Evolutionary conservation across 2,797 vertebrate genomes (phyloP).

Genomic region (Phyllotis vaccarum): DNA sequence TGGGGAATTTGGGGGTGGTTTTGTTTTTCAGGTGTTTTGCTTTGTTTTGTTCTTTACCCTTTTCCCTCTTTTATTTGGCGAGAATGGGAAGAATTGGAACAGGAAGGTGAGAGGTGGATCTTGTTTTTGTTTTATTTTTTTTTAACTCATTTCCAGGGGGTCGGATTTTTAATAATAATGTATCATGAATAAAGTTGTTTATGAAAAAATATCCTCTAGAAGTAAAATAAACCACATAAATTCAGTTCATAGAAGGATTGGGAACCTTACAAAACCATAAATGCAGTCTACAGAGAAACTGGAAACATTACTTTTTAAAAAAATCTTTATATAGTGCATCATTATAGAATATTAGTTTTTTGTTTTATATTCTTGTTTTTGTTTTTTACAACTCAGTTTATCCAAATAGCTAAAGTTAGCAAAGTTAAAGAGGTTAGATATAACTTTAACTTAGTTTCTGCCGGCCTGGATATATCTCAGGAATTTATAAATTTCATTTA

Average conservation of each 20-base stretch:
- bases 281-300: neutral
- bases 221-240: neutral
- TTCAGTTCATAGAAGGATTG: neutral
- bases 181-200: slow-evolving; percentile 87
- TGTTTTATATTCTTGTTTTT: neutral
- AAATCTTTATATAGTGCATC: neutral
- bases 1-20: slow-evolving; percentile 71
- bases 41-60: slow-evolving; percentile 85
- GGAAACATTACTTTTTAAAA: neutral
- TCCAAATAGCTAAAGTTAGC: neutral
- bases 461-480: neutral
- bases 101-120: slow-evolving; percentile 84
- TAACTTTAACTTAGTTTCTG: neutral
- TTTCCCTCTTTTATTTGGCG: slow-evolving; percentile 89
- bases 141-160: slow-evolving; percentile 83
- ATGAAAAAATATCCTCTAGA: slow-evolving; percentile 77
- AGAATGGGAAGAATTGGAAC: slow-evolving; percentile 78
- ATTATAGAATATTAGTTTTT: neutral
- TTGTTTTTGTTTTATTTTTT: slow-evolving; percentile 77
- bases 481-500: neutral
- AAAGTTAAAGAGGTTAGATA: neutral
- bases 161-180: slow-evolving; percentile 81
- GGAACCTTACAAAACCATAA: neutral
- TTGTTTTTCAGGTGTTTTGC: slow-evolving; percentile 73
- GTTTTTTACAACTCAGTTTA: neutral